Evolutionary conservation across 1,140 invertebrate species (phyloP).

Genomic region (Tachypleus tridentatus): DNA sequence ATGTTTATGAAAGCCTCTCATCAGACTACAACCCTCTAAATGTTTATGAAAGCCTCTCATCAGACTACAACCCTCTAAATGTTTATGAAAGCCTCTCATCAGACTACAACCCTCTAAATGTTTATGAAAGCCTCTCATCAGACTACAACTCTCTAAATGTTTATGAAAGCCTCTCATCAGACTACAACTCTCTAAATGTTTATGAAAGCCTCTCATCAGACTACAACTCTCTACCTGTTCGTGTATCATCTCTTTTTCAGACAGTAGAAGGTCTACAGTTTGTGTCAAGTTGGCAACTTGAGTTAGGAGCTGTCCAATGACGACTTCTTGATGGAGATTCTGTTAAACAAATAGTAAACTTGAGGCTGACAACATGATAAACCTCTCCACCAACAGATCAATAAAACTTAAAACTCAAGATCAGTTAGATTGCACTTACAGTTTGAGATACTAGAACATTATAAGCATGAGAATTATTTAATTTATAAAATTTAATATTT

Average conservation of each 20-base stretch:
- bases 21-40: too few species aligned
- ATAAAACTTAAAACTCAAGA: neutral
- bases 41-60: too few species aligned
- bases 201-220: too few species aligned
- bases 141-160: too few species aligned
- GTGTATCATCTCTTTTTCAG: slow-evolving; percentile 16
- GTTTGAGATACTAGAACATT: too few species aligned
- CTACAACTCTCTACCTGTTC: slow-evolving; percentile 5
- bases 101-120: too few species aligned
- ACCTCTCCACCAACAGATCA: neutral
- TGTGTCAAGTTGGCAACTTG: slow-evolving; percentile 26
- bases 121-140: too few species aligned
- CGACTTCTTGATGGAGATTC: slow-evolving; percentile 41
- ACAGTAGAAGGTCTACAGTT: slow-evolving; percentile 28
- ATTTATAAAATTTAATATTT: neutral
- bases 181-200: too few species aligned
- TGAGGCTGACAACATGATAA: neutral
- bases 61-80: too few species aligned
- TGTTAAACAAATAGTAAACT: slow-evolving; percentile 6
- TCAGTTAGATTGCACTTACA: neutral
- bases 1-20: too few species aligned
- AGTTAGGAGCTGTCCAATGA: slow-evolving; percentile 21
- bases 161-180: too few species aligned
- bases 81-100: too few species aligned
- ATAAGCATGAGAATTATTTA: neutral